Evolutionary conservation across 2,888 invertebrate species (phyloP).

Genomic region (Bembecia ichneumoniformis): DNA sequence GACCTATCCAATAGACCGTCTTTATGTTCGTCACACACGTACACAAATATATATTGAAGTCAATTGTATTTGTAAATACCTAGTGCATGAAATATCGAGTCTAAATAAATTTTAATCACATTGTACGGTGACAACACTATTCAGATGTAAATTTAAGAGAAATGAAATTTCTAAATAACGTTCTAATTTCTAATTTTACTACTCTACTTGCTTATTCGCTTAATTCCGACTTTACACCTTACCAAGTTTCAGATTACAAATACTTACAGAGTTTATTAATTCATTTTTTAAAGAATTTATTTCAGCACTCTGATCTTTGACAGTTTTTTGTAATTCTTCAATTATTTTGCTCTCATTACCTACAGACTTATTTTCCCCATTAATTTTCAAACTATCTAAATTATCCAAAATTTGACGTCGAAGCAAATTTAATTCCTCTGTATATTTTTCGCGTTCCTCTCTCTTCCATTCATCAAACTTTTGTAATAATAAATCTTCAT

Average conservation of each 20-base stretch:
- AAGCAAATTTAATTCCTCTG: slow-evolving; percentile 59
- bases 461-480: slow-evolving; percentile 67
- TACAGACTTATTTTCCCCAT: slow-evolving; percentile 20
- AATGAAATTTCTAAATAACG: no score
- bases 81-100: no score
- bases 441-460: slow-evolving; percentile 67
- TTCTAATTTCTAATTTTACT: no score
- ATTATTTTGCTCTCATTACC: slow-evolving; percentile 39
- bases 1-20: no score
- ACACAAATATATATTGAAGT: no score
- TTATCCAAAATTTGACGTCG: slow-evolving; percentile 52
- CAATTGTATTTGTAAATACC: no score
- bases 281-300: slow-evolving; percentile 60
- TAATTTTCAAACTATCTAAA: slow-evolving; percentile 42
- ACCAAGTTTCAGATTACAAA: background rate
- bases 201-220: no score
- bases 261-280: slow-evolving; percentile 47
- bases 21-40: no score
- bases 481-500: slow-evolving; percentile 40
- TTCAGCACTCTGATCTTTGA: slow-evolving; percentile 67
- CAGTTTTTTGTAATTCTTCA: slow-evolving; percentile 48
- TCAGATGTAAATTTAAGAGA: no score
- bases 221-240: background rate
- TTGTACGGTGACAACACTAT: no score
- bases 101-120: no score